These are phyloP conservation scores for Cordilura impudica DNA, from an alignment of 2,888 invertebrate genomes.

Conservation along the genomic window DNA sequence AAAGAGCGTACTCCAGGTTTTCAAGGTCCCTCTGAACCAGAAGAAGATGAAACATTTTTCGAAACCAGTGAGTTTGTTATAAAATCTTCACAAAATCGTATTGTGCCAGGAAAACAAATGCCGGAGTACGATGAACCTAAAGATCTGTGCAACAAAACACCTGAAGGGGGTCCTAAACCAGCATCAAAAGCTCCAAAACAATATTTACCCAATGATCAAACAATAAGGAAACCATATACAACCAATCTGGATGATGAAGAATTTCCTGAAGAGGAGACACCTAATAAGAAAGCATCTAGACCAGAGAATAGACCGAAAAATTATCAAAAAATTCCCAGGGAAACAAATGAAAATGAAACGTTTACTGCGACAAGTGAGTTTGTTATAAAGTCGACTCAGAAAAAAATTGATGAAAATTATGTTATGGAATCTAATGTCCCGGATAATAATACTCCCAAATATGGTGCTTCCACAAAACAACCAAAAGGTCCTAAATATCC, in stretches of 20 bases:
- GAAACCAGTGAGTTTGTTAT: constrained; percentile 9
- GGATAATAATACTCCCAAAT: background rate
- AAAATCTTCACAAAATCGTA: background rate
- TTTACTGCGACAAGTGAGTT: background rate
- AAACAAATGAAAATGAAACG: constrained; percentile 1
- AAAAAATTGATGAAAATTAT: background rate
- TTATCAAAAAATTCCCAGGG: background rate
- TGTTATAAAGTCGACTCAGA: background rate
- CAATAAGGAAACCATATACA: background rate
- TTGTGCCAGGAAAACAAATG: background rate
- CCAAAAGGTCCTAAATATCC: background rate
- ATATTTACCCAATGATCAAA: background rate
- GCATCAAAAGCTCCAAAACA: background rate
- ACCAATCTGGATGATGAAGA: background rate
- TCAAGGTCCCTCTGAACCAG: background rate
- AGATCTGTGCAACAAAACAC: background rate
- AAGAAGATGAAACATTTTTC: constrained; percentile 4
- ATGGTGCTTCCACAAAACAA: background rate
- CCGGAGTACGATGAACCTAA: background rate
- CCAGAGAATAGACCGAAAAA: background rate
- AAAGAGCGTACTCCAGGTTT: background rate
- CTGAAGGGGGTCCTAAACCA: background rate
- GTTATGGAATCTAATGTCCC: background rate
- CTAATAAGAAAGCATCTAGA: background rate
- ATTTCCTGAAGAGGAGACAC: background rate